A percentile compares a stretch with the other conserved stretches of the same genome.
These are phyloP conservation scores for Drosophila neutralis DNA, from an alignment of 2,888 invertebrate genomes.

Conservation along the genomic window DNA sequence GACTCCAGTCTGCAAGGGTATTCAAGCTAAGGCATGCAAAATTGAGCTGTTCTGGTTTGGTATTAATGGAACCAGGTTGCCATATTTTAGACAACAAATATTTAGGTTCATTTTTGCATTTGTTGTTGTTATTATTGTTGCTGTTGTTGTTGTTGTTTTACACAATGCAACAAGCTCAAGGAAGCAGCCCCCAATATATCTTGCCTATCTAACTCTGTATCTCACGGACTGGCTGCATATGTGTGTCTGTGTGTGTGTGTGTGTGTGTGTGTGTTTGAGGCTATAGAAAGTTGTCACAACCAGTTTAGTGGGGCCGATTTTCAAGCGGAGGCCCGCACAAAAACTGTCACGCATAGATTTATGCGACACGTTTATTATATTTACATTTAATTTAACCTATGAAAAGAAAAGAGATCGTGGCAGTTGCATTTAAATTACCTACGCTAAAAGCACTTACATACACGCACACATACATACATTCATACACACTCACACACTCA, in stretches of 20 bases:
- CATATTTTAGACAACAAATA: conserved; percentile 67
- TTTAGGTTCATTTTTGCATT: conserved; percentile 73
- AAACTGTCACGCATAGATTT: conserved; percentile 77
- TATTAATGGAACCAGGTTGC: conserved; percentile 72
- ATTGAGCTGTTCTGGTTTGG: background rate
- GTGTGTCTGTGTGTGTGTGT: conserved; percentile 14
- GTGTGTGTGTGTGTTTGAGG: conserved; percentile 18
- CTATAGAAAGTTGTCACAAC: conserved; percentile 79
- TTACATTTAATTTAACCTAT: conserved; percentile 77
- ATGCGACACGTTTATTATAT: conserved; percentile 78
- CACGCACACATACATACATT: conserved; percentile 13
- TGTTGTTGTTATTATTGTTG: conserved; percentile 26
- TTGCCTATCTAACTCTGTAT: conserved; percentile 47
- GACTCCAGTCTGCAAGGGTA: background rate
- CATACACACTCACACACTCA: conserved; percentile 8
- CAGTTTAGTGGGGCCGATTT: conserved; percentile 67
- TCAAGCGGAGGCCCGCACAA: conserved; percentile 60
- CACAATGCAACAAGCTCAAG: conserved; percentile 67
- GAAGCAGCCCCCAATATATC: conserved; percentile 69
- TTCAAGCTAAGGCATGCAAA: background rate
- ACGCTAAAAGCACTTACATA: conserved; percentile 40
- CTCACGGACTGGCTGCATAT: conserved; percentile 11
- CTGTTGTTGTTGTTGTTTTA: conserved; percentile 27
- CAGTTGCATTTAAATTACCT: conserved; percentile 63
- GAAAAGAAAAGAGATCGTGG: conserved; percentile 49